Evolutionary conservation across 1,140 invertebrate species (phyloP).

Genomic region (Antheraea pernyi): DNA sequence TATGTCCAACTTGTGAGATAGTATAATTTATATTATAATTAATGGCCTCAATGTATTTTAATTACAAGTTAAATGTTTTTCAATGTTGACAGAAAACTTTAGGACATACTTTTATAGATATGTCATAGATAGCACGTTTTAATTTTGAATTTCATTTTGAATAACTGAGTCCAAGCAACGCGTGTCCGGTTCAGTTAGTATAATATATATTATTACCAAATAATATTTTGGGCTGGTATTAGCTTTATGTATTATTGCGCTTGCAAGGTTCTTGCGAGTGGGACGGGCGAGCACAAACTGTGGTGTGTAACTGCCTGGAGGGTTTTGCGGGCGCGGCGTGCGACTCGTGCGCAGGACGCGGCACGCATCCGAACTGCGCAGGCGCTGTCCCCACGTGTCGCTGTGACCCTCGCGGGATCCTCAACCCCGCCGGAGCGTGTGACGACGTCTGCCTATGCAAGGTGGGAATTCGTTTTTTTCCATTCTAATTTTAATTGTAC

Average conservation of each 20-base stretch:
- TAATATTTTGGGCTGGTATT: neutral
- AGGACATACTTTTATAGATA: too few species aligned
- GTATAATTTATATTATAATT: too few species aligned
- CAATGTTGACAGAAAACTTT: too few species aligned
- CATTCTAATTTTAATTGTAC: too few species aligned
- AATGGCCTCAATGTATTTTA: too few species aligned
- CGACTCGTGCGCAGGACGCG: slow-evolving; percentile 91
- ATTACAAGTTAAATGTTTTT: too few species aligned
- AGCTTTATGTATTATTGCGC: slow-evolving; percentile 10
- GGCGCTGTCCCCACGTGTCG: slow-evolving; percentile 80
- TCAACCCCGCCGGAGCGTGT: slow-evolving; percentile 84
- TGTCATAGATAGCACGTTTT: too few species aligned
- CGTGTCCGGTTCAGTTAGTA: too few species aligned
- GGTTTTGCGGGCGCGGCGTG: slow-evolving; percentile 92
- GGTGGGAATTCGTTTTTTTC: slow-evolving; percentile 58
- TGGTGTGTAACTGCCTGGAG: slow-evolving; percentile 88
- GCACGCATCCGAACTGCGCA: slow-evolving; percentile 84
- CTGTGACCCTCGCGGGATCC: slow-evolving; percentile 88
- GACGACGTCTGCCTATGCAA: slow-evolving; percentile 93
- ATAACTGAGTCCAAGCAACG: too few species aligned
- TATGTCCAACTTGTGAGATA: too few species aligned
- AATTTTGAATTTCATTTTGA: too few species aligned
- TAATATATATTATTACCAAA: too few species aligned
- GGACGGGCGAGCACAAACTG: slow-evolving; percentile 81
- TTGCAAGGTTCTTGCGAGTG: slow-evolving; percentile 63